Conservation (phyloP, 2,797 vertebrate species). For the Periparus ater region DNA sequence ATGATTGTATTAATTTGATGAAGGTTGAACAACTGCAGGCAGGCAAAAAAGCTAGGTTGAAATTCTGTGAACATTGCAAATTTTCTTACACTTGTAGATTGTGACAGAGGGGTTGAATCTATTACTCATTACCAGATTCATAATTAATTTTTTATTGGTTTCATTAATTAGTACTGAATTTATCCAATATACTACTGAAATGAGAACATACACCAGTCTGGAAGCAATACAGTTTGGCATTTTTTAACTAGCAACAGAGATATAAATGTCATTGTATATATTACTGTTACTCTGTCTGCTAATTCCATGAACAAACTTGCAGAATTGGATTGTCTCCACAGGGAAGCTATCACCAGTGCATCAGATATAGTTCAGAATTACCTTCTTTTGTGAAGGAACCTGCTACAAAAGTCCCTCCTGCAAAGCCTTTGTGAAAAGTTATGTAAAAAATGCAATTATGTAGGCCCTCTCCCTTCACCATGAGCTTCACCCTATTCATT, state of each 20-base stretch:
- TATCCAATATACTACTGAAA: neutral
- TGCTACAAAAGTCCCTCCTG: neutral
- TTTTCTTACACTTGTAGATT: neutral
- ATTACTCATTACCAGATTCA: neutral
- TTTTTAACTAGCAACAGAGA: neutral
- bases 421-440: conserved; percentile 33
- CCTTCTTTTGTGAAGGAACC: neutral
- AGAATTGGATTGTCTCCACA: neutral
- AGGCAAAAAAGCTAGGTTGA: neutral
- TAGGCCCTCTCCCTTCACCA: neutral
- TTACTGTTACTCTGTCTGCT: neutral
- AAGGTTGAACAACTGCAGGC: neutral
- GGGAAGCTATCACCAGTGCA: neutral
- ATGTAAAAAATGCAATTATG: conserved; percentile 8
- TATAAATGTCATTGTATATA: neutral
- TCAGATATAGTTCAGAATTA: neutral
- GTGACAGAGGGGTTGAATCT: neutral
- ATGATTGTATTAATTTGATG: neutral
- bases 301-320: neutral
- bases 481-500: neutral
- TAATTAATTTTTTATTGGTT: neutral
- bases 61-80: neutral
- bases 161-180: neutral
- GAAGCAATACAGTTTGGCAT: neutral
- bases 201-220: neutral